Base-by-base conservation (phyloP, 2,888 invertebrate genomes). In the Copidosoma aretas region DNA sequence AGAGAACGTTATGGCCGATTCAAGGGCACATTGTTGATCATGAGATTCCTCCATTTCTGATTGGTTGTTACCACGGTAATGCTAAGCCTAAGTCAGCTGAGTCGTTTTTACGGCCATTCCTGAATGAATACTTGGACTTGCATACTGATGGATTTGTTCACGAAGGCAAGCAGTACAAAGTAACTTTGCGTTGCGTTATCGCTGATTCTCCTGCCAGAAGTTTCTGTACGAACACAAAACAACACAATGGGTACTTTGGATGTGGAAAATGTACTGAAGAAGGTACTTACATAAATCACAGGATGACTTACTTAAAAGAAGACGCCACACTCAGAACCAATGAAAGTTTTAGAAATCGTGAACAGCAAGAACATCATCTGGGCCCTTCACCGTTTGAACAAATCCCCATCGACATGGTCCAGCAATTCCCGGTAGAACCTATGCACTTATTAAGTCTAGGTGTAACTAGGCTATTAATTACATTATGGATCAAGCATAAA, bases 341-440 rank as follows among this genome's bases (percentile, higher is more conserved):
- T 41, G n/a, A 21, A 12, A 39, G 17, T 41, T 62, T 53, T 53
- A 39, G 61, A 1, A 19, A 19, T 22, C 53, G 53, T 43, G 10
- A 1, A 15, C 41, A 62, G 17, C 12, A 2, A 39, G 52, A 60
- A 21, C 52, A 60, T 52, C 51, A 60, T 17, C 10, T 19, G 17
- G 60, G 39, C 10, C 19, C 15, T 19, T 52, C 52, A 2, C 52
- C 60, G 1, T 39, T 60, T 10, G 32, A 32, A 39, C 12, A 10
- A 17, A 32, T 60, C n/a, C 2, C 4, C 1, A n/a, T 60, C 21
- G 39, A 60, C 15, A 60, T 60, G 21, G 52, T 52, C 10, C 10
- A 60, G 15, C 52, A 52, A 21, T 19, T 52, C n/a, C 52, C 52
- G 10, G 15, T 60, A 1, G 60, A 60, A 5, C 51, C 51, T 21